Base-by-base conservation (phyloP, 2,888 invertebrate genomes). In the Diachrysia chrysitis region DNA sequence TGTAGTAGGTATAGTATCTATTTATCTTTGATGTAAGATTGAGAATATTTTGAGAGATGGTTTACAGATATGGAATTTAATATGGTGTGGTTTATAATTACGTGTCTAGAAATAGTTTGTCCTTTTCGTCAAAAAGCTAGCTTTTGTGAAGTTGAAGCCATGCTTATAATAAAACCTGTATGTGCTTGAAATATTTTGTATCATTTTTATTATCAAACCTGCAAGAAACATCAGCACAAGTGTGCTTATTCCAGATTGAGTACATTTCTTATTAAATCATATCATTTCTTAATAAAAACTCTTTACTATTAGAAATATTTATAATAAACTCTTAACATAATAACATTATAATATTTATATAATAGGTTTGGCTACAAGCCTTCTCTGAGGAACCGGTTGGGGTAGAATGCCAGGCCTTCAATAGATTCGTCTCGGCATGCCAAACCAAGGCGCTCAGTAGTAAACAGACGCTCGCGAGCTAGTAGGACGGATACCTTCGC, bases 391-490 rank as follows among this genome's bases (percentile, higher is more conserved):
- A 99, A 98, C 68, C 97, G 92, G 95, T 99, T 99, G 0, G 98
- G 98, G 94, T 98, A 99, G 93, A 99, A 99, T 68, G 98, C 96
- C 51, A 99, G 94, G 10, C 99, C 99, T 94, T 99, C 99, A 66
- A 99, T 97, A 0, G 98, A 98, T 89, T 99, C 99, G 93, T 99
- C 99, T 66, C 99, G 96, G 88, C 99, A 99, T 2, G 98, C 97
- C 84, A 97, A 96, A 0, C 99, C 99, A 81, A 96, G 95, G 72
- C 97, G 97, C 92, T 99, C 99, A 0, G 99, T 97, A 4, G 98
- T 97, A 68, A 98, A 95, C 37, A 99, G 96, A 63, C 98, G 96
- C 92, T 99, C 99, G 79, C 98, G 98, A 0, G 99, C 98, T 68
- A 99, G 93, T 48, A 99, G 96, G 51, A 99, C 96, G 16, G 99